Evolutionary conservation across 2,797 vertebrate genomes (phyloP).

Genomic region (Columba guinea): DNA sequence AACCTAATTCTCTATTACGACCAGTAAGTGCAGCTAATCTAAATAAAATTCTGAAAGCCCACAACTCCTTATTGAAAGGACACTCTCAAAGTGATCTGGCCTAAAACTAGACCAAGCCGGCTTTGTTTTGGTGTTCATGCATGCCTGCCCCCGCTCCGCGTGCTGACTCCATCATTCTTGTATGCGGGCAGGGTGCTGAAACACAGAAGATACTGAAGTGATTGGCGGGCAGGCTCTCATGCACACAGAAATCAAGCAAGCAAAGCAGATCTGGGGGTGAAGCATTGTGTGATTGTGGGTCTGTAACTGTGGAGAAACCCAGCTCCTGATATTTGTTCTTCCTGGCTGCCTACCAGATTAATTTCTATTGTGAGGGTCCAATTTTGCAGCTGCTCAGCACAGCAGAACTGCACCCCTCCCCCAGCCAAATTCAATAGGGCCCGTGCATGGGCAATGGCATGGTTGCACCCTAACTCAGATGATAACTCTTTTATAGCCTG

Average conservation of each 20-base stretch:
- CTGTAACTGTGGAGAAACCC: conserved; percentile 14
- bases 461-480: conserved; percentile 11
- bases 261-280: background rate
- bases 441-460: background rate
- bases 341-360: conserved; percentile 44
- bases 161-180: conserved; percentile 8
- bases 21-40: background rate
- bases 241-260: background rate
- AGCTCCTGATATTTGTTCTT: conserved; percentile 36
- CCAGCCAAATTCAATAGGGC: background rate
- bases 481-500: conserved; percentile 44
- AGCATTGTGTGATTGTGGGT: background rate
- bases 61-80: background rate
- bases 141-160: background rate
- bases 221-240: background rate
- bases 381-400: conserved; percentile 48
- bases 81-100: background rate
- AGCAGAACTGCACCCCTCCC: conserved; percentile 40
- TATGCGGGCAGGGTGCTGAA: background rate
- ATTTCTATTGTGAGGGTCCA: conserved; percentile 47
- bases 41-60: conserved; percentile 20
- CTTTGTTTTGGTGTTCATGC: conserved; percentile 44
- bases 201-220: background rate
- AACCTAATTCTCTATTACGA: background rate
- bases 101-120: background rate